Evolutionary conservation across 1,140 invertebrate species (phyloP).

Genomic region (Scylla paramamosain): DNA sequence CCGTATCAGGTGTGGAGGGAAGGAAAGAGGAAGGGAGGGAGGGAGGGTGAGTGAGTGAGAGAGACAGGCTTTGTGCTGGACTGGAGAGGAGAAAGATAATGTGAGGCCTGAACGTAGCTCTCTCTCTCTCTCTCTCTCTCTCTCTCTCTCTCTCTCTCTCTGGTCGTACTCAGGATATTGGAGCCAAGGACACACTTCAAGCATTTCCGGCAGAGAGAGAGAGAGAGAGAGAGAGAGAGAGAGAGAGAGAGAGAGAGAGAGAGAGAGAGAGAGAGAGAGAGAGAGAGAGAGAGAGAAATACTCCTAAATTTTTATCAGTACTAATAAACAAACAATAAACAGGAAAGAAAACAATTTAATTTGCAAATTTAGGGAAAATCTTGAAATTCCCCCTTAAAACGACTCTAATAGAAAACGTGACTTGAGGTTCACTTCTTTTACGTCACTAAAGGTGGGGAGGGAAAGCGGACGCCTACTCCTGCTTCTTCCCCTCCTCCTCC

Average conservation of each 20-base stretch:
- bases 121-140: background rate
- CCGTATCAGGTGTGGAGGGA: background rate
- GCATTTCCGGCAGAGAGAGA: background rate
- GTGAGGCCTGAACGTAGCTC: background rate
- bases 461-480: background rate
- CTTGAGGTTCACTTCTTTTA: too few species aligned
- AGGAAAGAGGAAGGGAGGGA: conserved; percentile 10
- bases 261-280: background rate
- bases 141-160: conserved; percentile 36
- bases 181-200: background rate
- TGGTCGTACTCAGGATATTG: background rate
- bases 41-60: conserved; percentile 25
- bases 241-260: conserved; percentile 39
- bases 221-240: conserved; percentile 24
- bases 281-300: too few species aligned
- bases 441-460: background rate
- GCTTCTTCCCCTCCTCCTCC: too few species aligned
- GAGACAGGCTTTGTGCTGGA: background rate
- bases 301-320: too few species aligned
- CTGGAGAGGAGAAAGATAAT: too few species aligned
- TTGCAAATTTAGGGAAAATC: too few species aligned
- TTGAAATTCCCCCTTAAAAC: too few species aligned
- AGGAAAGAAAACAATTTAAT: too few species aligned
- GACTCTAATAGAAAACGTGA: too few species aligned
- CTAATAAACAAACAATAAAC: too few species aligned